phyloP scores from a whole-genome alignment of 1,140 invertebrate species.

The Nebria ingens region DNA sequence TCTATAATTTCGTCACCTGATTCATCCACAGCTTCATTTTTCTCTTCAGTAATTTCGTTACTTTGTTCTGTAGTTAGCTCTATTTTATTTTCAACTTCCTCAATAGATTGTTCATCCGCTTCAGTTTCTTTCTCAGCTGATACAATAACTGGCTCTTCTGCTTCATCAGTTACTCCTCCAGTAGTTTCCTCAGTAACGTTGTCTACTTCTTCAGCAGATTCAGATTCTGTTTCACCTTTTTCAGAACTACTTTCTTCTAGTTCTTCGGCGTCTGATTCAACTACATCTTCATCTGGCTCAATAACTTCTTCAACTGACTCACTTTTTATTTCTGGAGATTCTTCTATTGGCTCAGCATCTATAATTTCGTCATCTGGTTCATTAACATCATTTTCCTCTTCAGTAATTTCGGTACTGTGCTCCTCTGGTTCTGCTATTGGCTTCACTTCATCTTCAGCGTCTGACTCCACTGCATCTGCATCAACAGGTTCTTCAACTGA shows the following conservation, averaged over 20 bases:
- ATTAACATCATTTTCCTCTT: too few species aligned
- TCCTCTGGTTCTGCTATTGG: too few species aligned
- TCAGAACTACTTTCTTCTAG: constrained; percentile 28
- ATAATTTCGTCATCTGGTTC: too few species aligned
- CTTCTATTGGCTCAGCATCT: too few species aligned
- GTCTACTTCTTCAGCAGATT: constrained; percentile 21
- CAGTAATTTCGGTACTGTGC: too few species aligned
- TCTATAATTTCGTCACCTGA: background rate
- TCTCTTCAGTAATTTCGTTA: constrained; percentile 1
- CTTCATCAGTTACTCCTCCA: background rate
- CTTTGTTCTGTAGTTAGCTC: constrained; percentile 22
- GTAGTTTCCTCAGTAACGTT: background rate
- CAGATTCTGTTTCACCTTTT: constrained; percentile 25
- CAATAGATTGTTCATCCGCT: constrained; percentile 27
- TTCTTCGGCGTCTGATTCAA: background rate
- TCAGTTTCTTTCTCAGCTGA: constrained; percentile 20
- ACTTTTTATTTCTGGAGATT: too few species aligned
- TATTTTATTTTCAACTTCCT: constrained; percentile 27
- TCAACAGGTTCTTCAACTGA: background rate
- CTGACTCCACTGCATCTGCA: too few species aligned
- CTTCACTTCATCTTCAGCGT: too few species aligned
- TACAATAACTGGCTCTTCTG: constrained; percentile 13
- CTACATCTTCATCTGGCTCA: constrained; percentile 27
- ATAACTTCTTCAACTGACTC: background rate
- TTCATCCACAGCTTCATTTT: background rate